Base-by-base conservation (phyloP, 1,140 invertebrate species). In the Coenobita brevimanus region DNA sequence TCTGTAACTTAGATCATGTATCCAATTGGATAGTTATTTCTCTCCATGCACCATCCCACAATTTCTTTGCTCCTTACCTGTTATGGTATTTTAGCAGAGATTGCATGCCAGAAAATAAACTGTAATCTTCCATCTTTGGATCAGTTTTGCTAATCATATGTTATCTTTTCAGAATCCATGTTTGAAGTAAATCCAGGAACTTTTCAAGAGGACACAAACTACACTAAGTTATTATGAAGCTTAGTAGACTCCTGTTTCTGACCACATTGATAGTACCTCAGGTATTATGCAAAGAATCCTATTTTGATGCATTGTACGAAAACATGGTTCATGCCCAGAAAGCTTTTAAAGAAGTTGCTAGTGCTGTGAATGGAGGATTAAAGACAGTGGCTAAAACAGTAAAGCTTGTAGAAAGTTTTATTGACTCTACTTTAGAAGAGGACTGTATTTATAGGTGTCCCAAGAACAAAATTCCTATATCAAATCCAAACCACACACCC, bases 351-450 rank as follows among this genome's bases (percentile, higher is more conserved):
- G 82, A 85, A 43, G 50, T 86, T 3, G 76, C 82, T 3, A 21
- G 17, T 6, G 27, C 62, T 24, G 94, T 96, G 64, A 94, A 97
- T 88, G 93, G 94, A 88, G 97, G 96, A 92, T 93, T 95, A 8
- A 95, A 96, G 75, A 96, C 95, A n/a, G 94, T 97, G 6, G 95
- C 94, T 24, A 94, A 94, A 86, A 96, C 96, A 91, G 95, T 97
- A 90, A 95, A 94, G 90, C 95, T 94, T 4, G 94, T 97, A 57
- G 95, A 97, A 91, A 96, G 97, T 87, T 95, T 97, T 4, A 95
- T 97, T 84, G 95, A 97, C 92, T 96, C 96, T 3, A 96, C 96
- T 17, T 95, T 97, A 15, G 96, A 97, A 91, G 97, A 97, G 92
- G 94, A 96, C 71, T 97, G 96, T 91, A 92, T 96, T 43, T 97